These are phyloP conservation scores for Paramormyrops kingsleyae DNA, from an alignment of 2,113 vertebrate species.

Conservation along the genomic window DNA sequence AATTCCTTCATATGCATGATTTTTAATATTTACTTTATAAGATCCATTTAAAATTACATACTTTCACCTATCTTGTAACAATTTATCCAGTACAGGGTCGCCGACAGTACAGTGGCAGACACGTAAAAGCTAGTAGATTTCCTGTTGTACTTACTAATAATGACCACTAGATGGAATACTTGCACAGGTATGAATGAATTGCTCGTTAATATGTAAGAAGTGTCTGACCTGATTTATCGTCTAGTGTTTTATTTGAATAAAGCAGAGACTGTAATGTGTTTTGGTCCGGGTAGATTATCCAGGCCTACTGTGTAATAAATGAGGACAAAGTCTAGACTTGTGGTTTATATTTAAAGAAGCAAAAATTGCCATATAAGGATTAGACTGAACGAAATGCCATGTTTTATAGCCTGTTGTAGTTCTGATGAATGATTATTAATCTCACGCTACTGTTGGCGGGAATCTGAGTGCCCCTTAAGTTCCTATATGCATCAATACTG, in stretches of 20 bases:
- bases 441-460: neutral
- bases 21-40: neutral
- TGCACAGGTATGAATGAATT: neutral
- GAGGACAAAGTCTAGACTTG: neutral
- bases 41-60: neutral
- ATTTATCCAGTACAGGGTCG: neutral
- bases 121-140: neutral
- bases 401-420: neutral
- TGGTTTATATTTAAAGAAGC: neutral
- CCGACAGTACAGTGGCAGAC: neutral
- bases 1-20: neutral
- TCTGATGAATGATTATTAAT: neutral
- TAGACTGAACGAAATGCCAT: neutral
- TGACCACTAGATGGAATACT: neutral
- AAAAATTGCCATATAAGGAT: neutral
- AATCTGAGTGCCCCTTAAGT: neutral
- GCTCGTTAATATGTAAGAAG: neutral
- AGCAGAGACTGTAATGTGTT: neutral
- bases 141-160: neutral
- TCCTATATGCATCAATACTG: neutral
- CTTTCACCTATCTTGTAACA: neutral
- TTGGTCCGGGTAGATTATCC: neutral
- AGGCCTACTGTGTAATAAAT: neutral
- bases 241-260: neutral
- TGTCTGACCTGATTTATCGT: neutral